A percentile compares a stretch with the other conserved stretches of the same genome.
These are phyloP conservation scores for Coremacera marginata DNA, from an alignment of 2,888 invertebrate genomes.

Conservation along the genomic window DNA sequence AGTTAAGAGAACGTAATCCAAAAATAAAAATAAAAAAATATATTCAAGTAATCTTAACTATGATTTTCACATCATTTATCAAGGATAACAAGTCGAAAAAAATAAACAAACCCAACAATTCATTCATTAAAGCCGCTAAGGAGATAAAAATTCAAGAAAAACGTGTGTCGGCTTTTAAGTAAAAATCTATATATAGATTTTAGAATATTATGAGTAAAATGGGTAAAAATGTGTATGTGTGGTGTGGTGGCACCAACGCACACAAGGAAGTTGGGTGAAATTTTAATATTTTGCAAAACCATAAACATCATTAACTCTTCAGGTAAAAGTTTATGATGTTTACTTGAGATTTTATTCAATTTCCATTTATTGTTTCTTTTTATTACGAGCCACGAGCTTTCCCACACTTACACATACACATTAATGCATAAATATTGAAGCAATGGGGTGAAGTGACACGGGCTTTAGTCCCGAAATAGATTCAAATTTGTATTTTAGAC, in stretches of 20 bases:
- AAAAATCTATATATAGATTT: background rate
- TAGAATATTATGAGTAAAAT: background rate
- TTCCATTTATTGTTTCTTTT: background rate
- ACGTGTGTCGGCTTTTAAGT: no score
- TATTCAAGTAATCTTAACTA: no score
- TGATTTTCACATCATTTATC: no score
- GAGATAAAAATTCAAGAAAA: no score
- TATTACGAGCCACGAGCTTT: background rate
- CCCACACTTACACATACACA: background rate
- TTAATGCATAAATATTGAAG: background rate
- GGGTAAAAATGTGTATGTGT: background rate
- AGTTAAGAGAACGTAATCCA: no score
- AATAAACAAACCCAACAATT: no score
- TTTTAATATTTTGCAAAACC: background rate
- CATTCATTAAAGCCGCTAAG: no score
- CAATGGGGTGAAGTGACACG: background rate
- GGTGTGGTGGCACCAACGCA: background rate
- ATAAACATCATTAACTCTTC: background rate
- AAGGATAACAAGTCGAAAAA: no score
- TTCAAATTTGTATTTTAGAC: background rate
- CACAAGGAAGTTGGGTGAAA: background rate
- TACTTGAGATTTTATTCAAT: background rate
- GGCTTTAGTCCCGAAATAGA: background rate
- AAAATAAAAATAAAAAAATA: no score
- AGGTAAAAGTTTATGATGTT: constrained; percentile 5